Evolutionary conservation across 2,113 vertebrate species (phyloP).

Genomic region (Rhipidura dahli): DNA sequence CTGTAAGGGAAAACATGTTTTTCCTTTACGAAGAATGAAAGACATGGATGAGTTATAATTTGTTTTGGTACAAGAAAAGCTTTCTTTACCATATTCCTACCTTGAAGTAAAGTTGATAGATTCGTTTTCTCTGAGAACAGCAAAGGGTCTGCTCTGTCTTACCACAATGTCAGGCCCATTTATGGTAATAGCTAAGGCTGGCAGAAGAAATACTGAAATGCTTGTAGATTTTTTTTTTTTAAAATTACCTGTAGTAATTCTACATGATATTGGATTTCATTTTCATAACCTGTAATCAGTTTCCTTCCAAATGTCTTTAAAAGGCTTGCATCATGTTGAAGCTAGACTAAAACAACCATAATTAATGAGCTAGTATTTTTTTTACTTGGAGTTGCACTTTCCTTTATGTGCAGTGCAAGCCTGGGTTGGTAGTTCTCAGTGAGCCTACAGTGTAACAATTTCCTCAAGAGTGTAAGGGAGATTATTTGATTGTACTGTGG

Average conservation of each 20-base stretch:
- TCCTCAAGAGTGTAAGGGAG: neutral
- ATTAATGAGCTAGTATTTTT: neutral
- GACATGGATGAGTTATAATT: neutral
- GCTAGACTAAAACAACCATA: neutral
- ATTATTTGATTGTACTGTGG: neutral
- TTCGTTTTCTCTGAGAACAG: neutral
- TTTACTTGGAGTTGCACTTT: neutral
- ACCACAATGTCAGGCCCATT: neutral
- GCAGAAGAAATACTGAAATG: neutral
- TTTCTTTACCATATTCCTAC: neutral
- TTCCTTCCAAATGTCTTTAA: neutral
- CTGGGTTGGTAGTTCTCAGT: neutral
- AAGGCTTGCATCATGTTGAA: neutral
- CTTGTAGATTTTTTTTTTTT: neutral
- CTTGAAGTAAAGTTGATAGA: neutral
- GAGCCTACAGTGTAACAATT: neutral
- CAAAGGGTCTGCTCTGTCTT: neutral
- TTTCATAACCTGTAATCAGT: neutral
- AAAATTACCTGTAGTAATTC: neutral
- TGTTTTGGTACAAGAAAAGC: neutral
- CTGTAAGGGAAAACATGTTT: neutral
- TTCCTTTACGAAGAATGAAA: neutral
- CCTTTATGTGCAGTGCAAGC: neutral
- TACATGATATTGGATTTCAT: neutral
- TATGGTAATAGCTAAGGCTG: neutral